Conservation (phyloP, 1,140 invertebrate species). For the Homarus americanus region DNA sequence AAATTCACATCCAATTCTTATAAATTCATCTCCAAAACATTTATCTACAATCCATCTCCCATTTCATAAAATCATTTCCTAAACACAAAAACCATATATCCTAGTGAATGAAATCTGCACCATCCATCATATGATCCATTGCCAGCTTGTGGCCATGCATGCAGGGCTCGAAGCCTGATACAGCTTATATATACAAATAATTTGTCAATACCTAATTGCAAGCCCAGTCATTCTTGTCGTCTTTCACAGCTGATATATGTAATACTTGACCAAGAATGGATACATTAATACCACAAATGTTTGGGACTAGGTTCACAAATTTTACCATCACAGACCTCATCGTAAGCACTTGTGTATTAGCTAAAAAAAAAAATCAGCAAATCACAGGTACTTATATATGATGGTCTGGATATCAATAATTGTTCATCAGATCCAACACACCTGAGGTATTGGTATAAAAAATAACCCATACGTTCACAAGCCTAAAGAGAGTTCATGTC, state of each 20-base stretch:
- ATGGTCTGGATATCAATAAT: not conserved
- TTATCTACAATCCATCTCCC: too few relatives aligned
- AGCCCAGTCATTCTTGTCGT: not conserved
- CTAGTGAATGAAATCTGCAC: not conserved
- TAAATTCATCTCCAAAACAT: too few relatives aligned
- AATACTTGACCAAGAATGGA: not conserved
- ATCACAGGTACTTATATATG: not conserved
- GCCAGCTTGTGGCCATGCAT: constrained; percentile 21
- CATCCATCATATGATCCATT: not conserved
- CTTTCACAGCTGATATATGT: not conserved
- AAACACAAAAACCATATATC: not conserved
- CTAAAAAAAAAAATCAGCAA: too few relatives aligned
- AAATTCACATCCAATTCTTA: too few relatives aligned
- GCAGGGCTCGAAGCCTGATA: constrained; percentile 2
- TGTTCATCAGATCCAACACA: too few relatives aligned
- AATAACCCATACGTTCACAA: not conserved
- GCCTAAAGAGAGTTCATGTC: not conserved
- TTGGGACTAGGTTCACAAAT: not conserved
- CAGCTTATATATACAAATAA: not conserved
- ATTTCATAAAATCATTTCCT: too few relatives aligned
- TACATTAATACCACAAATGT: too few relatives aligned
- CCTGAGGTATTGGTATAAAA: not conserved
- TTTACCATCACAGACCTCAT: not conserved
- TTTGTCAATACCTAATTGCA: not conserved
- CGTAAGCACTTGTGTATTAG: not conserved